Evolutionary conservation across 2,888 invertebrate genomes (phyloP), one percentile per base, ranked within the genome.

Genomic region (Abscondita cerata): DNA sequence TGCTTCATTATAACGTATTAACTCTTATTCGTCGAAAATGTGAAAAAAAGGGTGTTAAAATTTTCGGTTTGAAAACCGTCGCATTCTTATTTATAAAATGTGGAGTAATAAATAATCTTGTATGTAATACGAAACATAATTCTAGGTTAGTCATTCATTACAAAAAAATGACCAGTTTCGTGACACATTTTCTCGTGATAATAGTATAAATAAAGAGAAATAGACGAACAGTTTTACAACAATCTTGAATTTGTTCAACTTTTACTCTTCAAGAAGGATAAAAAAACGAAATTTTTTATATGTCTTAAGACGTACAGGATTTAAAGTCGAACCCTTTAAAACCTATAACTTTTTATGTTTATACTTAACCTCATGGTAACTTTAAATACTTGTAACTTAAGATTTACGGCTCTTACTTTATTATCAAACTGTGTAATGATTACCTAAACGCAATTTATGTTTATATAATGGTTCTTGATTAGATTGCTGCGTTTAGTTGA

Each of bases 361-460:
- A 50, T 57, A 38, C 38, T 52, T 57, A 62, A 52, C 25, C 34
- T 60, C 50, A 55, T 47, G 48, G 52, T 12, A 44, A 20, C 44
- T 53, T 56, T 62, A 62, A 62, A 56, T 51, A 40, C 57, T 62
- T 52, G 52, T 52, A 60, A 19, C 9, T 15, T 38, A 46, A 62
- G 58, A 62, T 62, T 62, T 62, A 62, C 47, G 58, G 20, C 46
- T 16, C 34, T 19, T 33, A 34, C 52, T 56, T 56, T 56, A 57
- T 31, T 62, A 48, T 48, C 47, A 52, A 47, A 52, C 40, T 44
- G 18, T 44, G 18, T 44, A 47, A 62, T 56, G 47, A 56, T 62
- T 52, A 62, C 58, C 59, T 54, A 52, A 57, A 50, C 44, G 53
- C 48, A 48, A 57, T 57, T 44, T 25, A 58, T 58, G 62, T 58